Conservation (phyloP, 1,140 invertebrate genomes). For the Cryptotermes secundus region DNA sequence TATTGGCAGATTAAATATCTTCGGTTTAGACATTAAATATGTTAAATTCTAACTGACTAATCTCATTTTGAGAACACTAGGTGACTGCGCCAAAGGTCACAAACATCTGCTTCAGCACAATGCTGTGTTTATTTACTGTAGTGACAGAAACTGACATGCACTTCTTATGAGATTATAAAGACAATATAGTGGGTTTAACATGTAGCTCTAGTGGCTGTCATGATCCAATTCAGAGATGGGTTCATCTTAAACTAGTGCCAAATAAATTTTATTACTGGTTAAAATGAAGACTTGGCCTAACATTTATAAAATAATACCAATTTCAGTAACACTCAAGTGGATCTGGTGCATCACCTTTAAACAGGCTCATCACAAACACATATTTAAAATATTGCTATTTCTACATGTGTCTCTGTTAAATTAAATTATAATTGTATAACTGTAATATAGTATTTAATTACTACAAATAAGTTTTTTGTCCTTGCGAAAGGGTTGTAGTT, state of each 20-base stretch:
- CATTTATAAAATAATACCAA: constrained; percentile 15
- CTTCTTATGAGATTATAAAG: background rate
- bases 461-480: background rate
- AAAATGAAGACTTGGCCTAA: constrained; percentile 27
- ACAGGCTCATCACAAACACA: constrained; percentile 18
- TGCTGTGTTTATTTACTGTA: no score
- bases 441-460: constrained; percentile 31
- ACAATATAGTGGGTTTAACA: constrained; percentile 11
- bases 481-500: background rate
- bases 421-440: constrained; percentile 31
- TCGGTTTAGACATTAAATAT: no score
- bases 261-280: constrained; percentile 11
- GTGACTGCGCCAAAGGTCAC: background rate
- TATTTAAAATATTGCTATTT: constrained; percentile 28
- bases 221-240: background rate
- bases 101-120: background rate
- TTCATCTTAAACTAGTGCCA: constrained; percentile 12
- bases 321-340: background rate
- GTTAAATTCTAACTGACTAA: no score
- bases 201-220: background rate
- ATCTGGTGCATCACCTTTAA: constrained; percentile 4
- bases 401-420: constrained; percentile 29
- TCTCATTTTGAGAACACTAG: background rate
- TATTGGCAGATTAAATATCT: no score
- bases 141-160: background rate